Conservation (phyloP, 2,888 invertebrate species). For the Bruchidius siliquastri region DNA sequence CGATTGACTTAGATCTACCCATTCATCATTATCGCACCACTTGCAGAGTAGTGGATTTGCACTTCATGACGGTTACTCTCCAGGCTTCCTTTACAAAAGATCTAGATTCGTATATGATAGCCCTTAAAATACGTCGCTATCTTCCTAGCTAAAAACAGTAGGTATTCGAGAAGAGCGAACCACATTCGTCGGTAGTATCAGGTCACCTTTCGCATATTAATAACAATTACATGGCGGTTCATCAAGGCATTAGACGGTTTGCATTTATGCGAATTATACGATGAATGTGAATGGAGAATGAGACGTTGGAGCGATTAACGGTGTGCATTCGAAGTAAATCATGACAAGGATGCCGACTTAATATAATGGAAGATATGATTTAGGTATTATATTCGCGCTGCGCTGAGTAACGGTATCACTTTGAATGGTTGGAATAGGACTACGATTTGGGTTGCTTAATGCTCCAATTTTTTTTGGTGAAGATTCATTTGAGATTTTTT, state of each 20-base stretch:
- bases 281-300: not conserved
- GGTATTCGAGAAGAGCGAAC: no score
- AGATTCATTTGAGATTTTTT: no score
- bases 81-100: no score
- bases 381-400: not conserved
- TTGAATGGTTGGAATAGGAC: not conserved
- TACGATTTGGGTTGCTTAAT: not conserved
- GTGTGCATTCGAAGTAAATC: not conserved
- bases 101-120: no score
- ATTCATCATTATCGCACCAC: no score
- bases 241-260: not conserved
- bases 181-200: not conserved
- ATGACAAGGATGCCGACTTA: not conserved
- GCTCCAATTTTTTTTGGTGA: no score
- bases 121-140: no score
- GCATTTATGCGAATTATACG: not conserved
- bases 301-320: not conserved
- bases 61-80: no score
- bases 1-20: no score
- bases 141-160: no score
- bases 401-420: not conserved
- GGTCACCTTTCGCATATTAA: not conserved
- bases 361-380: not conserved
- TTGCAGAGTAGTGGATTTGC: no score
- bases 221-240: not conserved